Evolutionary conservation across 2,888 invertebrate genomes (phyloP), one percentile per base, ranked within the genome.

Genomic region (Leucania comma): DNA sequence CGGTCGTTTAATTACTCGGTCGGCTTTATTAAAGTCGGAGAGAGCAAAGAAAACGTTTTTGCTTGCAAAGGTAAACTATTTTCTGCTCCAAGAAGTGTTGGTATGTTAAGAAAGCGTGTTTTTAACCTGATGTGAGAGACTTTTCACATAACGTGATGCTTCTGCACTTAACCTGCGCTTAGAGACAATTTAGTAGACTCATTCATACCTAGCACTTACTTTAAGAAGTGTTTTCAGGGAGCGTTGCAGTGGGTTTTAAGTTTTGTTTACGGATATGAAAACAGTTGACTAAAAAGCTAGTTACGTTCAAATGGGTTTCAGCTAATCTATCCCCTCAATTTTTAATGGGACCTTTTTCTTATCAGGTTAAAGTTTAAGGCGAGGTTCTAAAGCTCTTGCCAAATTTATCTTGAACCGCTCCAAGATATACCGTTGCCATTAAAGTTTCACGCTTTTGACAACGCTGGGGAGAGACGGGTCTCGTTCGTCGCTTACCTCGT

Each of bases 21-120:
- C 68, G 61, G 54, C 60, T 76, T 64, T 57, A 65, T 61, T 62
- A 66, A 77, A 75, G 62, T 58, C 29, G 56, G 72, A 74, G 76
- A 84, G 69, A 75, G 75, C 59, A 63, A 63, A 68, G 70, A 85
- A 75, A 84, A 72, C 66, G 69, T 71, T 79, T 72, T 81, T 83
- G 73, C 73, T 77, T 72, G 80, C 75, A 80, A 82, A 85, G 84
- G 83, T 76, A 83, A 84, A 78, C 84, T 86, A 88, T 89, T 89
- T 85, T 90, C 86, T 89, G 88, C 88, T 85, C 84, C 77, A 85
- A 80, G 87, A 81, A 73, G 77, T 84, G 87, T 86, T 82, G 87
- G 90, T 84, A 87, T 90, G 90, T 90, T 89, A 89, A 90, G 90
- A 90, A 90, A 90, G 90, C 89, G 90, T 90, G 87, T 78, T 82